Base-by-base conservation (phyloP, 2,888 invertebrate genomes). In the Priocnemis perturbator region DNA sequence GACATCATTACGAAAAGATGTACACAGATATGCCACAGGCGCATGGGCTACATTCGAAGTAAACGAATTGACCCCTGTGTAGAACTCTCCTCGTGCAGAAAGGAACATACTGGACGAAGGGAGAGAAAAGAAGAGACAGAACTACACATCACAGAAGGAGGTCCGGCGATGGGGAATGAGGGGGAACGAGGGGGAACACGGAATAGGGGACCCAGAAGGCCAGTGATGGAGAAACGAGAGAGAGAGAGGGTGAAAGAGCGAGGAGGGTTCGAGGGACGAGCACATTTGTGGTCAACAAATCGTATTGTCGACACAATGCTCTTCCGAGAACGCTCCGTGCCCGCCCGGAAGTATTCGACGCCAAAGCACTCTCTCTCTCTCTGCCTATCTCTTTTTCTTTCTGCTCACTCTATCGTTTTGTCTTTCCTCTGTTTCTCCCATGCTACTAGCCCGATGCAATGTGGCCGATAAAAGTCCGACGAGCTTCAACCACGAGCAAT, bases 261-360 rank as follows among this genome's bases (percentile, higher is more conserved):
- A 37, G 37, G 37, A 37, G 37, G 37, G 37, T 37, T 37, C 37
- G 37, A 37, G 37, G 37, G 11, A 37, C 37, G 37, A 37, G 37
- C 37, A 37, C 37, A 9, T 37, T 37, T 37, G 37, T 11, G 37
- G 37, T 37, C 37, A 30, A 30, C 57, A 57, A 57, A 57, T 57
- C 57, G 30, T 57, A 26, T 57, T 37, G 57, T 26, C 57, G n/a
- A n/a, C 57, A 19, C 37, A 53, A 53, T 53, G 57, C 26, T 23
- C 37, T 57, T 57, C 59, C 59, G 59, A 59, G 45, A 45, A 59
- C 37, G 26, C 57, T 26, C 20, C 57, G 7, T 26, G 23, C 55
- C 21, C 55, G 50, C n/a, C 50, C n/a, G 37, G 37, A 37, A 37
- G 37, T 37, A 37, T 37, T 37, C 37, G 4, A 37, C 37, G 37